Evolutionary conservation across 2,888 invertebrate species (phyloP), one percentile per base, ranked within the genome.

Genomic region (Panopea generosa): DNA sequence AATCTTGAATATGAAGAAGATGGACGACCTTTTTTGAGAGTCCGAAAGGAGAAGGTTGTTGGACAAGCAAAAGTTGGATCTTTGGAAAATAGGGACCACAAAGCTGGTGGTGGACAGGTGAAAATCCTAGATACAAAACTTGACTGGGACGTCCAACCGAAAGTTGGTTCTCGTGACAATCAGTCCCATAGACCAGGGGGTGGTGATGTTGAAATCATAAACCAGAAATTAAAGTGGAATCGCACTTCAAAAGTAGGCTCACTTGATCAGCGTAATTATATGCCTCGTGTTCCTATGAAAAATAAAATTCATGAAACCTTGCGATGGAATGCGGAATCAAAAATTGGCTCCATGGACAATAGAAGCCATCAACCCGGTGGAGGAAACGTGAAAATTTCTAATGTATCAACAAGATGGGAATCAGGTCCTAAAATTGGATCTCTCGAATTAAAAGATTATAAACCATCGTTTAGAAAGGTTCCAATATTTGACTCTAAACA

Each of bases 1-100:
- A 69, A 77, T 61, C n/a, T 74, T 9, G 75, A 81, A 38, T 72
- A 69, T 69, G 77, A 77, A 61, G 77, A 71, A 24, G 61, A 71
- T 45, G 77, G 82, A 49, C 61, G 83, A 47, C 72, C 77, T n/a
- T 80, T 52, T 74, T 22, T 76, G 16, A 53, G 67, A 52, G 67
- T 76, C 2, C 74, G 78, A 18, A 77, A 83, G 47, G 85, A 86
- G 38, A 84, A 86, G n/a, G 91, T 92, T 90, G 95, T 96, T 84
- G 96, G 96, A 0, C 95, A 96, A 66, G 95, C 98, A 2, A 96
- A 96, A 93, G 96, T 98, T 91, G 97, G 97, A 61, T 87, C 88
- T 0, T 61, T 89, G 18, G 83, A 85, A 9, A 87, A 88, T 71
- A 66, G 67, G 16, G 59, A 84, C 16, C 82, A 87, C 59, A 52